These are phyloP conservation scores for Candoia aspera DNA, from an alignment of 2,113 vertebrate genomes.

Conservation along the genomic window DNA sequence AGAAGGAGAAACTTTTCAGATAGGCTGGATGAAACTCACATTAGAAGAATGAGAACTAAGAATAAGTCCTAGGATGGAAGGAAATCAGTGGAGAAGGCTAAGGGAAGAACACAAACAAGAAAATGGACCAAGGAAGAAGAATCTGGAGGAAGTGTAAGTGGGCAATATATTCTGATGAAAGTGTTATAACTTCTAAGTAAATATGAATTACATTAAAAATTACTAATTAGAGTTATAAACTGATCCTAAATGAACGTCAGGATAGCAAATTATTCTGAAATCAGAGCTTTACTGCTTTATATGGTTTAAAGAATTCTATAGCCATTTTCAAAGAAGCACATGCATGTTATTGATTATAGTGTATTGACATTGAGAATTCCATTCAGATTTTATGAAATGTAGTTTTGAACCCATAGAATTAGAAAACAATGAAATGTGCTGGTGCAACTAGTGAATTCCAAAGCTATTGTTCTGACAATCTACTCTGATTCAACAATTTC, in stretches of 20 bases:
- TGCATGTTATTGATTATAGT: not conserved
- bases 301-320: not conserved
- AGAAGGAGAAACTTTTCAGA: not conserved
- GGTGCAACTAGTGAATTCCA: not conserved
- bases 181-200: not conserved
- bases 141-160: not conserved
- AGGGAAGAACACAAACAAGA: not conserved
- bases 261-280: not conserved
- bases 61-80: not conserved
- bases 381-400: not conserved
- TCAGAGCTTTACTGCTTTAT: not conserved
- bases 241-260: not conserved
- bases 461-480: constrained; percentile 44
- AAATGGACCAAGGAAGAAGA: not conserved
- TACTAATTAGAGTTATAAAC: not conserved
- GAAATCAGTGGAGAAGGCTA: not conserved
- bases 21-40: not conserved
- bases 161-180: not conserved
- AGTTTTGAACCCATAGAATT: not conserved
- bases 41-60: not conserved
- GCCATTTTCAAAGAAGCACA: not conserved
- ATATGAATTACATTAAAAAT: not conserved
- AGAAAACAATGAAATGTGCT: constrained; percentile 9
- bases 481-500: constrained; percentile 27
- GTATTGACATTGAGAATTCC: not conserved